Evolutionary conservation across 2,113 vertebrate genomes (phyloP).

Genomic region (Galbula dea): DNA sequence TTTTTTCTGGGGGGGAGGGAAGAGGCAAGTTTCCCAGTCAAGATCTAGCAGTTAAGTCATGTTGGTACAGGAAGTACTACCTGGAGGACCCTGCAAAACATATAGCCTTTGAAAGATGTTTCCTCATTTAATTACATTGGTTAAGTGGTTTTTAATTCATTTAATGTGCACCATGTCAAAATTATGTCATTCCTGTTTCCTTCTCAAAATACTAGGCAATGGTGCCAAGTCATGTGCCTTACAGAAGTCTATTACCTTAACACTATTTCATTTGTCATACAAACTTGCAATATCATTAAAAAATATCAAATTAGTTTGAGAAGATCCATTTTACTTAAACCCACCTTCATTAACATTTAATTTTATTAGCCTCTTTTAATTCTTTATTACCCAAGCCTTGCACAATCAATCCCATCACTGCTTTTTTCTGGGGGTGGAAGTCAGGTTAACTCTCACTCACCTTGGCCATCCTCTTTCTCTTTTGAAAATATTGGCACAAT

Average conservation of each 20-base stretch:
- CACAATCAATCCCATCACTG: background rate
- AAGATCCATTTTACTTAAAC: constrained; percentile 42
- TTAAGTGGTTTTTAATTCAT: background rate
- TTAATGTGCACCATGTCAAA: background rate
- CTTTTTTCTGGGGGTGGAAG: background rate
- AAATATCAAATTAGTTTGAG: constrained; percentile 21
- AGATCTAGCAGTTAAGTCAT: background rate
- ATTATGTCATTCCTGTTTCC: background rate
- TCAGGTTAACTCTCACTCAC: background rate
- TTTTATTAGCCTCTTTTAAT: constrained; percentile 46
- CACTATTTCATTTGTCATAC: constrained; percentile 32
- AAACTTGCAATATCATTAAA: constrained; percentile 36
- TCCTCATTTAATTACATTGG: background rate
- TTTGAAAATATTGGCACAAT: background rate
- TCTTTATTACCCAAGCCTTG: constrained; percentile 25
- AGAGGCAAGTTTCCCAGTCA: background rate
- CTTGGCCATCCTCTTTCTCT: background rate
- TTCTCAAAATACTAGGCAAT: background rate
- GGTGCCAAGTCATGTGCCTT: constrained; percentile 41
- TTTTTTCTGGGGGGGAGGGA: background rate
- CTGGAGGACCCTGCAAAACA: background rate
- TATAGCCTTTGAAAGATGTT: background rate
- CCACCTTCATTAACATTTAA: constrained; percentile 48
- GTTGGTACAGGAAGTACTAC: background rate
- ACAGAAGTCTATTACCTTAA: constrained; percentile 42